Conservation (phyloP, 2,888 invertebrate genomes). For the Rhaphigaster nebulosa region DNA sequence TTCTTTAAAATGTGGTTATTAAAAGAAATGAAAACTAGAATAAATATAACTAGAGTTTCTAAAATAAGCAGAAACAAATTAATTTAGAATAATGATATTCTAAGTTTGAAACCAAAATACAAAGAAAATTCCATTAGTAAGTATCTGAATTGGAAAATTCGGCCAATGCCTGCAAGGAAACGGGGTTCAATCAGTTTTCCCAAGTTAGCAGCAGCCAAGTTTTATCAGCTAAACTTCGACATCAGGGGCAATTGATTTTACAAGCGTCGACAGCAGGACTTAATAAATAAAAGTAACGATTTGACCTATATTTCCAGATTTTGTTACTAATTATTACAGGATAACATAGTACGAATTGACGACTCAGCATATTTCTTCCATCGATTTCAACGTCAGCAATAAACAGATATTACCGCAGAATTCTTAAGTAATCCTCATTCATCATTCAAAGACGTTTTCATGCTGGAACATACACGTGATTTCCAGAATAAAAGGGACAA, state of each 20-base stretch:
- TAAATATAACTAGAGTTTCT: background rate
- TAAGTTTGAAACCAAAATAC: background rate
- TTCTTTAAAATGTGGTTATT: background rate
- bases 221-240: background rate
- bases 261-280: background rate
- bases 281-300: background rate
- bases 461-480: too few relatives aligned
- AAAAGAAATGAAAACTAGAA: background rate
- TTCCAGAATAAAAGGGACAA: too few relatives aligned
- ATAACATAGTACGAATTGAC: background rate
- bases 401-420: background rate
- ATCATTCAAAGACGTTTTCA: background rate
- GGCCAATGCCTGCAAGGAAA: background rate
- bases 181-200: background rate
- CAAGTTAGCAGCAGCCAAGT: background rate
- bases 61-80: background rate
- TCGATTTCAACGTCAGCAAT: background rate
- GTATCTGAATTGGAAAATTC: background rate
- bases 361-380: background rate
- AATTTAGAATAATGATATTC: too few relatives aligned
- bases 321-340: background rate
- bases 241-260: constrained; percentile 2
- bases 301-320: background rate
- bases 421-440: background rate
- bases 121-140: background rate